Percentiles rank a stretch among this genome's conserved stretches.
Evolutionary conservation across 2,797 vertebrate species (phyloP).

Genomic region (Enteromius viviparus): DNA sequence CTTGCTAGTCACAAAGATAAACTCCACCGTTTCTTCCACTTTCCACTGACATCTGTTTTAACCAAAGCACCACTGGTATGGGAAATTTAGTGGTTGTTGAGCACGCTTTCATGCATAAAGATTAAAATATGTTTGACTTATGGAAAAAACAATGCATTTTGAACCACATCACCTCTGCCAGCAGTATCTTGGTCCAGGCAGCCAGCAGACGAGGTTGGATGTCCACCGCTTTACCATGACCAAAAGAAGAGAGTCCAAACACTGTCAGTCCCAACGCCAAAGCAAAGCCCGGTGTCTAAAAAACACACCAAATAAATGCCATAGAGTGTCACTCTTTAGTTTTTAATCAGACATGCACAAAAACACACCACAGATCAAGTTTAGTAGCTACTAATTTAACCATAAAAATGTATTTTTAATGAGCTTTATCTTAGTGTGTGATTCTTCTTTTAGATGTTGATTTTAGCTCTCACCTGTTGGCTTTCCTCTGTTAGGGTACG

Average conservation of each 20-base stretch:
- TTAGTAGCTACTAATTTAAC: not conserved
- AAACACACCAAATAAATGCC: not conserved
- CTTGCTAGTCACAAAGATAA: not conserved
- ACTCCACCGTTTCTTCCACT: not conserved
- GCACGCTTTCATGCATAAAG: too few relatives aligned
- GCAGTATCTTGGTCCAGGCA: conserved; percentile 89
- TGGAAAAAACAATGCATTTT: not conserved
- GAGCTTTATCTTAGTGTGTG: not conserved
- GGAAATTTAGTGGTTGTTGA: not conserved
- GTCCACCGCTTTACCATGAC: conserved; percentile 92
- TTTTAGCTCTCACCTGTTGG: conserved; percentile 84
- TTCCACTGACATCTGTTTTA: not conserved
- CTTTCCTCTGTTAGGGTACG: conserved; percentile 83
- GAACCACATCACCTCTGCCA: conserved; percentile 82
- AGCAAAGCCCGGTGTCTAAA: conserved; percentile 89
- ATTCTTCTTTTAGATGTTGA: not conserved
- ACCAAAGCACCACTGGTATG: not conserved
- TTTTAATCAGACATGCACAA: not conserved
- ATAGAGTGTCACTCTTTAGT: not conserved
- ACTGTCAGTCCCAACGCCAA: conserved; percentile 86
- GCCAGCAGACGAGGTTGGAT: conserved; percentile 83
- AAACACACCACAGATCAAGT: not conserved
- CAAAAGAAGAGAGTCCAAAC: conserved; percentile 85
- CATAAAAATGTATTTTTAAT: not conserved
- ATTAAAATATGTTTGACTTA: not conserved